phyloP scores from a whole-genome alignment of 2,888 invertebrate genomes.

The Eugnorisma glareosa region DNA sequence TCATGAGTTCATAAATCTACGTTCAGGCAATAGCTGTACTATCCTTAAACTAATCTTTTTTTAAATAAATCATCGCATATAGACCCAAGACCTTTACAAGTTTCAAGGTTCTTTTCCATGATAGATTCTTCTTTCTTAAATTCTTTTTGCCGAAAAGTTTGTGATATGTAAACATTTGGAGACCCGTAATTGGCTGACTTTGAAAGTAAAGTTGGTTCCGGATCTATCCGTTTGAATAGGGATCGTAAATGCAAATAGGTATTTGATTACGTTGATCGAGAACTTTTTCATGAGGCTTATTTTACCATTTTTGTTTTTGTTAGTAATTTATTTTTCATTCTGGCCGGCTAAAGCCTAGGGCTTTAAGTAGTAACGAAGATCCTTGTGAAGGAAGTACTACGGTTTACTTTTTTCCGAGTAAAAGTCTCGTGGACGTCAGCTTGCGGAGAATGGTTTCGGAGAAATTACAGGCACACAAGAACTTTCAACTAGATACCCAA shows the following conservation, averaged over 20 bases:
- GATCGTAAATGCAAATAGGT: conserved; percentile 53
- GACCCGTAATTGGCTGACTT: conserved; percentile 57
- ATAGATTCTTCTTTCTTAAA: conserved; percentile 30
- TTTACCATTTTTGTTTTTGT: conserved; percentile 25
- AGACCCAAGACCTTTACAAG: conserved; percentile 21
- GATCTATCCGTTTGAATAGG: conserved; percentile 36
- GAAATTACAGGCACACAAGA: background rate
- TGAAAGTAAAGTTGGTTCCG: conserved; percentile 53
- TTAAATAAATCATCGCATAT: background rate
- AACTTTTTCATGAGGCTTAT: conserved; percentile 28
- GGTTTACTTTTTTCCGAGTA: background rate
- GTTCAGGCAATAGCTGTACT: background rate
- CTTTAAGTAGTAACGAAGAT: background rate
- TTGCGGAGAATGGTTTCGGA: background rate
- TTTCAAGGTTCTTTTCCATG: conserved; percentile 43
- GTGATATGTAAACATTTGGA: conserved; percentile 45
- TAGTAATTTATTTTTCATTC: conserved; percentile 1
- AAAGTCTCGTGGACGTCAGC: background rate
- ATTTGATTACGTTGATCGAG: conserved; percentile 51
- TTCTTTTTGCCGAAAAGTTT: conserved; percentile 33
- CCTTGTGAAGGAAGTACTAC: background rate
- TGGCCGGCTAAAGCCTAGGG: background rate
- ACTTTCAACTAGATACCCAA: background rate
- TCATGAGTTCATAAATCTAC: background rate
- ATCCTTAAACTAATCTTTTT: background rate